Conservation (phyloP, 2,797 vertebrate species). For the Argentina silus region DNA sequence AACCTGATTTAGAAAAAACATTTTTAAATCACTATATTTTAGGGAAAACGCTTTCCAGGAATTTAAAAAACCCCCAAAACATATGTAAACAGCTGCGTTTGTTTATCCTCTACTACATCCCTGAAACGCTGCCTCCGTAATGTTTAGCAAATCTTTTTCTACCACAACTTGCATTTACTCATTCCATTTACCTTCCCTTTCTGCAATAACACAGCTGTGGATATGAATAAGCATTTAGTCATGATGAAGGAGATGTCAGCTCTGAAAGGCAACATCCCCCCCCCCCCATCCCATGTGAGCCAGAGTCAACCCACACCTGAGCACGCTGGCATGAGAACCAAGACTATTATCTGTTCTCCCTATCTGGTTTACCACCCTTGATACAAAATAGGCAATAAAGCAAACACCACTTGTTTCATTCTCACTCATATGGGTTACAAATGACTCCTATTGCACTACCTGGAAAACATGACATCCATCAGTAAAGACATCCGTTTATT, state of each 20-base stretch:
- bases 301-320: not conserved
- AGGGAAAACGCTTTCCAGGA: no score
- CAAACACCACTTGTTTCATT: slow-evolving; percentile 36
- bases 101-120: no score
- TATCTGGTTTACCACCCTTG: slow-evolving; percentile 13
- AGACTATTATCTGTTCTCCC: slow-evolving; percentile 3
- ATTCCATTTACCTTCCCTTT: no score
- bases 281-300: not conserved
- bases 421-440: slow-evolving; percentile 39
- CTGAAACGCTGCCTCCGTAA: no score
- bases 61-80: no score
- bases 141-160: not conserved
- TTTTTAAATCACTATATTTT: no score
- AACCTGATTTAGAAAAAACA: no score
- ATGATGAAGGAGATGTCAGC: slow-evolving; percentile 2
- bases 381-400: slow-evolving; percentile 28
- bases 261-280: slow-evolving; percentile 7
- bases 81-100: no score
- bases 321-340: slow-evolving; percentile 1
- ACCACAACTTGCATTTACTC: not conserved
- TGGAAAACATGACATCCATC: slow-evolving; percentile 48
- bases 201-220: not conserved
- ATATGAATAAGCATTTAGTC: not conserved
- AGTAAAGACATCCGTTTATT: slow-evolving; percentile 40
- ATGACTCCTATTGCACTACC: slow-evolving; percentile 16